These are phyloP conservation scores for Chrysolina americana DNA, from an alignment of 2,888 invertebrate species.

Conservation along the genomic window DNA sequence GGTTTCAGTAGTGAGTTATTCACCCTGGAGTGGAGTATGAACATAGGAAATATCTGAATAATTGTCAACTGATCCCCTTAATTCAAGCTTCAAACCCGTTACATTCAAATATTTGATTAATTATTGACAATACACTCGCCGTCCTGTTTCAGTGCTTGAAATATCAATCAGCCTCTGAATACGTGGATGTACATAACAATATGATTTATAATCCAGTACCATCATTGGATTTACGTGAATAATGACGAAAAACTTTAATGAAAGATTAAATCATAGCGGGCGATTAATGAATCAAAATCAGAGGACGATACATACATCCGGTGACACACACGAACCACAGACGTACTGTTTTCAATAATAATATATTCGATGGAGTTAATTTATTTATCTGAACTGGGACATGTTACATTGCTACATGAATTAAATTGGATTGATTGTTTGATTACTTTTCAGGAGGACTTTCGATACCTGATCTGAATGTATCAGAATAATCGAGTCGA, in stretches of 20 bases:
- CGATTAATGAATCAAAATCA: neutral
- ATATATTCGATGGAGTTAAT: neutral
- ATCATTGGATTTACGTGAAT: neutral
- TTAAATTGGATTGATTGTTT: no score
- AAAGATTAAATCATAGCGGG: slow-evolving; percentile 4
- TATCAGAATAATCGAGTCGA: no score
- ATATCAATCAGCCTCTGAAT: neutral
- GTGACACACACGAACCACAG: neutral
- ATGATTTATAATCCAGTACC: slow-evolving; percentile 2
- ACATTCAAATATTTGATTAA: neutral
- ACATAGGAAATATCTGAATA: no score
- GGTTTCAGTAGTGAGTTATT: no score
- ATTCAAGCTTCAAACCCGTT: neutral
- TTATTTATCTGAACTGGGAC: neutral
- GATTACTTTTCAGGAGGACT: no score
- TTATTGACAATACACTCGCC: neutral
- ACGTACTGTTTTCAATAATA: neutral
- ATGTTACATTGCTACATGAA: no score
- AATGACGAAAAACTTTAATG: slow-evolving; percentile 2
- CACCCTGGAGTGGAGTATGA: neutral
- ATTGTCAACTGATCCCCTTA: neutral
- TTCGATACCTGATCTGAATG: no score
- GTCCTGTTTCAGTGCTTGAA: neutral
- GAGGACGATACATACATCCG: neutral
- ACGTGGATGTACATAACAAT: neutral